These are phyloP conservation scores for Narcine bancroftii DNA, from an alignment of 2,113 vertebrate species.

Conservation along the genomic window DNA sequence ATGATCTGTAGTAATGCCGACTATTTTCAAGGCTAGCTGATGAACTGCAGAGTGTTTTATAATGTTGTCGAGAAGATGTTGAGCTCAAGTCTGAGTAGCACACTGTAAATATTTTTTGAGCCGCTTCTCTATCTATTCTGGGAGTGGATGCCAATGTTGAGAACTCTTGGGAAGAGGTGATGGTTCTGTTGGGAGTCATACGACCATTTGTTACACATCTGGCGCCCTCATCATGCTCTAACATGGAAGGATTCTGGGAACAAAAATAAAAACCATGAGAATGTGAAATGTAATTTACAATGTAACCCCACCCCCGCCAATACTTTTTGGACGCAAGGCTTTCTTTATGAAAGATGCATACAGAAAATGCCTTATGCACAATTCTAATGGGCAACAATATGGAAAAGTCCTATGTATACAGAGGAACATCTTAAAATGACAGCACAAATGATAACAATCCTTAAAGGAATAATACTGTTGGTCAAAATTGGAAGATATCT, in stretches of 20 bases:
- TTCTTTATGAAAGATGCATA: no score
- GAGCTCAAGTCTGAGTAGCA: conserved; percentile 49
- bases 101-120: conserved; percentile 37
- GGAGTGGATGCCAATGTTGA: conserved; percentile 48
- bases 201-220: neutral
- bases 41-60: conserved; percentile 41
- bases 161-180: conserved; percentile 51
- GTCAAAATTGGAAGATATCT: neutral
- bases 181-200: neutral
- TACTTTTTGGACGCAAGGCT: no score
- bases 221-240: neutral
- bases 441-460: neutral
- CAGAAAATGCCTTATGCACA: neutral
- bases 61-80: conserved; percentile 43
- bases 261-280: neutral
- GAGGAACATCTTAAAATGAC: neutral
- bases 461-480: neutral
- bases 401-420: neutral
- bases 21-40: conserved; percentile 35
- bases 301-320: neutral
- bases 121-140: conserved; percentile 22
- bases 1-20: conserved; percentile 47
- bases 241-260: conserved; percentile 25
- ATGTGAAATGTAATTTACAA: neutral
- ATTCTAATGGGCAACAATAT: neutral